Evolutionary conservation across 1,140 invertebrate species (phyloP), one percentile per base, ranked within the genome.

Genomic region (Drosophila biarmipes): DNA sequence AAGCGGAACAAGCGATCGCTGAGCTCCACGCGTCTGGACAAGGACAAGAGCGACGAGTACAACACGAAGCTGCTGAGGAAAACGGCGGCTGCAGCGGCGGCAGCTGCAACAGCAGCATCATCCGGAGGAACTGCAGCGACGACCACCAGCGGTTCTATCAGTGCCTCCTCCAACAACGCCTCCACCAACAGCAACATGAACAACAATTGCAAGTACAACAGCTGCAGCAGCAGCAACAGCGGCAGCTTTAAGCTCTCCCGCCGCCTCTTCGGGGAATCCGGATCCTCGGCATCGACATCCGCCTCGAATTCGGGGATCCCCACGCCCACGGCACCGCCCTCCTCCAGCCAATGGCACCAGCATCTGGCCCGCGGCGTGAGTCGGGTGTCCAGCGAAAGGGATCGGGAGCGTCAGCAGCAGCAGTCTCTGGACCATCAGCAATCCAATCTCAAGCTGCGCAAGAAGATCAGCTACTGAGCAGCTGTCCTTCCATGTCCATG

Each of bases 11-110:
- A 92, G 74, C 89, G 91, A 31, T 91, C 91, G 4, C 63, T 92
- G 3, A 92, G 91, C 69, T 92, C 91, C 17, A 91, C 91, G 4
- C 80, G 91, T 14, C 73, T 92, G 31, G 91, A 92, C 55, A 90
- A 90, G 76, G 90, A 91, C 62, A 91, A 91, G 53, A 90, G 87
- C 40, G 90, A 91, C 56, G 91, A 92, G 43, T 92, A 92, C 53
- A 92, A 92, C 46, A 92, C 82, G 3, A 92, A 92, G 46, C 66
- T 92, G 56, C 48, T 91, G 56, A 71, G 91, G 1, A 92, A 92
- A 46, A 86, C 90, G 17, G 78, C 78, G n/a, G 78, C 72, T 14
- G 57, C 74, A 14, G 69, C 69, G 2, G 77, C 76, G 6, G 49
- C 68, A n/a, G 35, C 57, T 40, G 31, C 55, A 8, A 19, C 68